Base-by-base conservation (phyloP, 1,140 invertebrate genomes). In the Diabrotica virgifera region DNA sequence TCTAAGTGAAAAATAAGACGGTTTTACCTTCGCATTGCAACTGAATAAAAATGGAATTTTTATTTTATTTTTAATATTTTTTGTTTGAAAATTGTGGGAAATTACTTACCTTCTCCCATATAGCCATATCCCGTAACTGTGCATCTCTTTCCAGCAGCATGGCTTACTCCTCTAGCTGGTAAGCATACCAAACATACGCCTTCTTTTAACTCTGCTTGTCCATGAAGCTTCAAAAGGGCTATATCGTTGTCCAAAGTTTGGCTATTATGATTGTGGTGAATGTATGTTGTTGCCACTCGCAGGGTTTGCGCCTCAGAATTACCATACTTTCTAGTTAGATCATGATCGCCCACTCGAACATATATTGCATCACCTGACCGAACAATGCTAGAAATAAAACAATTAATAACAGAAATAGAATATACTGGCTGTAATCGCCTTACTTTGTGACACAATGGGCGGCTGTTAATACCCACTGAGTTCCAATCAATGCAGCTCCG, bases 391-490 rank as follows among this genome's bases (percentile, higher is more conserved):
- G 6, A 81, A 82, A 67, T 40, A 37, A 54, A 24, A 24, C 24
- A 24, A 24, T 24, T 24, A 24, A 24, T 24, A 24, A 24, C 24
- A 24, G 24, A 24, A 24, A 24, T 24, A 4, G 24, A 24, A 24
- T 24, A 24, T 24, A 24, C 24, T 24, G 24, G 24, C 4, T 24
- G 24, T 24, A 24, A 2, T 24, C 4, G 24, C 4, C 86, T 86
- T 82, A 96, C 94, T 94, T 95, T 59, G 93, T 95, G 37, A 97
- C 94, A 77, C 96, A 98, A 78, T 98, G 95, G 11, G 95, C 95
- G 0, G 95, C 95, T 2, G 94, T 97, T 1, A 98, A 83, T 8
- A 97, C 92, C 95, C 95, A 97, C 76, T 95, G 91, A 0, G 92
- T 94, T 59, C 92, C 95, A 64, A 98, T 94, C 0, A 98, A 84